Evolutionary conservation across 2,113 vertebrate species (phyloP).

Genomic region (Atrichornis clamosus): DNA sequence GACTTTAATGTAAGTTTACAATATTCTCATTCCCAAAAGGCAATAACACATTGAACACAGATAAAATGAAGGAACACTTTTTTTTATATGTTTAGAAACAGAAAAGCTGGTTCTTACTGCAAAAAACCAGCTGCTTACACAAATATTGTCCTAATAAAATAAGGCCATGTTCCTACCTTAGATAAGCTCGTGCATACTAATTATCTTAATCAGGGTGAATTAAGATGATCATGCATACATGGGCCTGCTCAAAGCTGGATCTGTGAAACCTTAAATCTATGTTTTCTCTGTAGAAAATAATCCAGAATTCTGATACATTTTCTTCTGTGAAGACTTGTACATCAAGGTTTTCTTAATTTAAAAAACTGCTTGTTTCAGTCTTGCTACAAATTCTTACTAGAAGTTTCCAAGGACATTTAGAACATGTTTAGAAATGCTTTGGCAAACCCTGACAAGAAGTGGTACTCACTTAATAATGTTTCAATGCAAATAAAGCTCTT

Average conservation of each 20-base stretch:
- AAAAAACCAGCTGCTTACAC: neutral
- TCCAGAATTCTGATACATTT: neutral
- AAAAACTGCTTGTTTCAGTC: neutral
- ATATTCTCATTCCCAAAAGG: neutral
- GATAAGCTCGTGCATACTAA: neutral
- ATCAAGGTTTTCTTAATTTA: neutral
- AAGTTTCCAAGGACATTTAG: neutral
- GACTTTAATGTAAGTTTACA: neutral
- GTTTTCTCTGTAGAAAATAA: neutral
- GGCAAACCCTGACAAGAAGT: neutral
- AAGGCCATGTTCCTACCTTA: neutral
- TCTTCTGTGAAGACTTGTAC: neutral
- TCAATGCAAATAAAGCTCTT: neutral
- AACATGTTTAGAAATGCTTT: neutral
- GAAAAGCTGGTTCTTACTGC: neutral
- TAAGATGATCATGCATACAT: neutral
- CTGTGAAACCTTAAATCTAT: neutral
- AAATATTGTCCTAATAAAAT: neutral
- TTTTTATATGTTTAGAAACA: neutral
- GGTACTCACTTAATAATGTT: neutral
- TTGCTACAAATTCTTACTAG: neutral
- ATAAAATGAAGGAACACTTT: neutral
- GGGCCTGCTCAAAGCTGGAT: neutral
- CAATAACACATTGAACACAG: neutral
- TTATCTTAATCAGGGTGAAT: neutral